These are phyloP conservation scores for Himalopsyche phryganea DNA, from an alignment of 1,140 invertebrate species.

Conservation along the genomic window DNA sequence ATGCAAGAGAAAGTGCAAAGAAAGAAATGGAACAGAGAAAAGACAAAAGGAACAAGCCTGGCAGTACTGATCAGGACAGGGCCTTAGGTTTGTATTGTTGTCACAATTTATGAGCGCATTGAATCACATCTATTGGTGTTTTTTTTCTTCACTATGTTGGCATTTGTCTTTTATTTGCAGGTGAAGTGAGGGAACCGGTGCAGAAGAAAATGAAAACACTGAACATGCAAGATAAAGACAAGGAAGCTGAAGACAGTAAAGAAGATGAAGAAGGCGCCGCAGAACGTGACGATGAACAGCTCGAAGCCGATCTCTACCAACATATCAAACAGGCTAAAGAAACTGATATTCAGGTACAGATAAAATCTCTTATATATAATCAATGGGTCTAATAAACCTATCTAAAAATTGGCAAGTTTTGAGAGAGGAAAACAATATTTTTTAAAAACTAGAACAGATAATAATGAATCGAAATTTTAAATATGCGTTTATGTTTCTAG, in stretches of 20 bases:
- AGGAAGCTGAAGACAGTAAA: conserved; percentile 48
- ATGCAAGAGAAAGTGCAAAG: conserved; percentile 38
- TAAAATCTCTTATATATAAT: neutral
- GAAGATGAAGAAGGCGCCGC: conserved; percentile 50
- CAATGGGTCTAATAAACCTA: no score
- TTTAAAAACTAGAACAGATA: no score
- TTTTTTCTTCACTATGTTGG: neutral
- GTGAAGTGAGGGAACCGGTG: conserved; percentile 55
- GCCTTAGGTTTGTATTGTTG: conserved; percentile 52
- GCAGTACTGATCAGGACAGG: conserved; percentile 58
- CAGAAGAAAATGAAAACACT: conserved; percentile 63
- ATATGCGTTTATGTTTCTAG: no score
- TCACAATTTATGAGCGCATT: conserved; percentile 1
- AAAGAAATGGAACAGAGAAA: conserved; percentile 36
- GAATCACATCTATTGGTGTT: conserved; percentile 7
- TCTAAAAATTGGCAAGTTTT: no score
- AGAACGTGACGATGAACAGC: conserved; percentile 46
- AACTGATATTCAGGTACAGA: conserved; percentile 57
- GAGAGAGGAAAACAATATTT: no score
- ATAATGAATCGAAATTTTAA: no score
- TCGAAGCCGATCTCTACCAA: conserved; percentile 72
- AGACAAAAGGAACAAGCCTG: conserved; percentile 54
- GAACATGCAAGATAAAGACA: conserved; percentile 44
- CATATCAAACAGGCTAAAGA: conserved; percentile 80
- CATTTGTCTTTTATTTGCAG: conserved; percentile 36